phyloP scores from a whole-genome alignment of 2,797 vertebrate genomes.

The Bovichtus variegatus region DNA sequence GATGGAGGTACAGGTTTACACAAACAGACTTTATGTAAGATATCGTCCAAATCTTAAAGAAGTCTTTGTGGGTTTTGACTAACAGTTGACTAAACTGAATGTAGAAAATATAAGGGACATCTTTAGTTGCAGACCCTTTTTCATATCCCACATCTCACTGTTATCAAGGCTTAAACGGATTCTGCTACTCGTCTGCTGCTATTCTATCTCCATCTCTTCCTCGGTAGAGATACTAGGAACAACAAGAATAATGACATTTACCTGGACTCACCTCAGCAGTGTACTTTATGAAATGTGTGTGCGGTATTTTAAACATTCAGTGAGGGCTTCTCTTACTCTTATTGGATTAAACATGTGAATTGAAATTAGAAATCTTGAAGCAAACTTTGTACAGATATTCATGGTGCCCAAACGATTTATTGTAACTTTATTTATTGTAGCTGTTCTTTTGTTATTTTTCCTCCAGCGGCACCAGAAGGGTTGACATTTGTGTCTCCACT shows the following conservation, averaged over 20 bases:
- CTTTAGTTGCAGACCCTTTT: background rate
- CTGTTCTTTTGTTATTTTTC: background rate
- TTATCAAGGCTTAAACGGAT: constrained; percentile 19
- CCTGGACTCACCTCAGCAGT: constrained; percentile 38
- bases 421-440: background rate
- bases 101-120: background rate
- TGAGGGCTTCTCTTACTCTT: background rate
- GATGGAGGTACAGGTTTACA: background rate
- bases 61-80: background rate
- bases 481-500: no score
- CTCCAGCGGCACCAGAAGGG: no score
- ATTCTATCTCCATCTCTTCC: constrained; percentile 41
- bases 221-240: constrained; percentile 17
- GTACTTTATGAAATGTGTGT: constrained; percentile 18
- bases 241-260: constrained; percentile 60
- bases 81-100: constrained; percentile 26
- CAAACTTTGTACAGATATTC: background rate
- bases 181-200: constrained; percentile 27
- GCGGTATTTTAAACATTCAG: constrained; percentile 19
- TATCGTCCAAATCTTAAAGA: background rate
- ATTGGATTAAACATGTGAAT: background rate
- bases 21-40: constrained; percentile 9
- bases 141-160: constrained; percentile 8
- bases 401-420: background rate
- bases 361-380: background rate